phyloP scores from a whole-genome alignment of 1,140 invertebrate genomes.

The Octopus sinensis region DNA sequence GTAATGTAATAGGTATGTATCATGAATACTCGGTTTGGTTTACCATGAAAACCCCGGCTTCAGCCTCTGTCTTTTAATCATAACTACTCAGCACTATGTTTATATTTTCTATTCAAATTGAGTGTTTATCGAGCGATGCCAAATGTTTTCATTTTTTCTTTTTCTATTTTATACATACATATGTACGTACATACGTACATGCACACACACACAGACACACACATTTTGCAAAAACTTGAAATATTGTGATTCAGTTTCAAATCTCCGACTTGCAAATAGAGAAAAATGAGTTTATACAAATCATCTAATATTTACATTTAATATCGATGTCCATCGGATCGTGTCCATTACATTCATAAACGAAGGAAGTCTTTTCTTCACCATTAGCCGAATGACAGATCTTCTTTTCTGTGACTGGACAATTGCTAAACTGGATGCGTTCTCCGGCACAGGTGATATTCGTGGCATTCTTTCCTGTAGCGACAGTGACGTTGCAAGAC shows the following conservation, averaged over 20 bases:
- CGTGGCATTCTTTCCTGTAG: not conserved
- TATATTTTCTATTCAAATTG: no score
- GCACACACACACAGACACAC: no score
- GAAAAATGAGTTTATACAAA: not conserved
- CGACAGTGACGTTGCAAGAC: slow-evolving; percentile 11
- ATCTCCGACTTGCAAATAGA: not conserved
- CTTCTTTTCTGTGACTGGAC: not conserved
- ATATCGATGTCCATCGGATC: not conserved
- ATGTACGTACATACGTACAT: no score
- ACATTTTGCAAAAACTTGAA: no score
- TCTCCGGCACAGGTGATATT: not conserved
- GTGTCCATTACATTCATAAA: not conserved
- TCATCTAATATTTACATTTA: not conserved
- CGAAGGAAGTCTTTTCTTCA: not conserved
- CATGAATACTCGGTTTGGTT: no score
- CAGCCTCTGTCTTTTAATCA: no score
- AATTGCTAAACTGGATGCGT: not conserved
- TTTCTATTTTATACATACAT: no score
- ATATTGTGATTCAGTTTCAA: not conserved
- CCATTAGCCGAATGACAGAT: not conserved
- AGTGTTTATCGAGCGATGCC: no score
- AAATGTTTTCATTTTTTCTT: no score
- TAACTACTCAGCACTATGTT: no score
- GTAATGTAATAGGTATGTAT: no score
- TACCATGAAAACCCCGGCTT: no score